Evolutionary conservation across 2,113 vertebrate genomes (phyloP).

Genomic region (Aphyosemion australe): DNA sequence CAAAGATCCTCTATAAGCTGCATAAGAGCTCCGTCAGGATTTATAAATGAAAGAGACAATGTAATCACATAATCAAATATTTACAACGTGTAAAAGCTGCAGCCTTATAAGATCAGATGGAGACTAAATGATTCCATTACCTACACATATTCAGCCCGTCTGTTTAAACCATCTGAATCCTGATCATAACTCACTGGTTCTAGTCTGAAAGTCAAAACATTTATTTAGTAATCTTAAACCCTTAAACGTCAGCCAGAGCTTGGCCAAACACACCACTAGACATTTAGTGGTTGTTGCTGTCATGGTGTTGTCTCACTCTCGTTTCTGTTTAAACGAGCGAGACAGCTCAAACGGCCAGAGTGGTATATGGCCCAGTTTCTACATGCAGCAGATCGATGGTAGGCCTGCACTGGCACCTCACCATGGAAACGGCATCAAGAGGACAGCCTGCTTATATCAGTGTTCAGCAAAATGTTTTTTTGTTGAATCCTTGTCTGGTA

Average conservation of each 20-base stretch:
- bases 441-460: conserved; percentile 18
- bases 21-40: not conserved
- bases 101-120: not conserved
- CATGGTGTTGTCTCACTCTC: conserved; percentile 5
- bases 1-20: no score
- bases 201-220: no score
- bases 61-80: conserved; percentile 20
- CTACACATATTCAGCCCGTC: conserved; percentile 11
- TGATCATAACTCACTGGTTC: conserved; percentile 1
- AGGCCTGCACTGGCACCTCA: conserved; percentile 30
- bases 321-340: conserved; percentile 5
- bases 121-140: conserved; percentile 34
- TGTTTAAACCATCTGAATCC: not conserved
- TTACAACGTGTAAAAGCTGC: conserved; percentile 1
- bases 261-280: not conserved
- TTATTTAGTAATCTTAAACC: no score
- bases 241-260: no score
- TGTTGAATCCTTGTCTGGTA: not conserved
- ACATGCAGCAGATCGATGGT: conserved; percentile 28
- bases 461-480: not conserved
- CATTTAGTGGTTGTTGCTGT: conserved; percentile 14
- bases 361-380: conserved; percentile 51
- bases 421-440: conserved; percentile 62
- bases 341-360: conserved; percentile 11
- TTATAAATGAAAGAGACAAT: not conserved